Base-by-base conservation (phyloP, 1,140 invertebrate species). In the Trissolcus basalis region DNA sequence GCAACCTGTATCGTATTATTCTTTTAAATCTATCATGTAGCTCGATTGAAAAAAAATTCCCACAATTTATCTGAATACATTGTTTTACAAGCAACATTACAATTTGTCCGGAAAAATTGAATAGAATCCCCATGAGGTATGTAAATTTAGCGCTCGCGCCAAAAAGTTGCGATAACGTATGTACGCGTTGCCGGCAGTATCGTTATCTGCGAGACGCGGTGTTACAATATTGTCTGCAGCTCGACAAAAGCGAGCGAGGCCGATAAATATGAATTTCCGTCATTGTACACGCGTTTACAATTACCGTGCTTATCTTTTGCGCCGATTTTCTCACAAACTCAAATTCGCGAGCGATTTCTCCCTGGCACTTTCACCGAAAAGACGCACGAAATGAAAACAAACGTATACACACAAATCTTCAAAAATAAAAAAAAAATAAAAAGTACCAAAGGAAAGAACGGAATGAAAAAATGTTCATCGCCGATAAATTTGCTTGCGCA, bases 291-390 rank as follows among this genome's bases (percentile, higher is more conserved):
- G 49, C 32, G 12, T 45, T 14, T 45, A 59, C 64, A 59, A 68
- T 60, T 53, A 53, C 48, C 45, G 6, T 14, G n/a, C 65, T 69
- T 69, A 69, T 70, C 67, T 70, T 41, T 39, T 47, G 41, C 56
- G 48, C 10, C 27, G 11, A 47, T 41, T 54, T 59, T 61, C 43
- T 45, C 58, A 56, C 58, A 55, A 50, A 0, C 47, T 61, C 67
- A 61, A 70, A 55, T 61, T 61, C 54, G 51, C 55, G 49, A 27
- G 33, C 47, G 53, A 56, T 65, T 65, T 65, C 61, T 65, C 61
- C 49, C 51, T 12, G 4, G 14, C 36, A 59, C 48, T 68, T 68
- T 68, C 49, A 27, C 6, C 8, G 39, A 55, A 64, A 64, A 48
- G 9, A 13, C 12, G 4, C 2, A 6, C 0, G n/a, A 13, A n/a